Percentiles rank a stretch among this genome's conserved stretches.
These are phyloP conservation scores for Magallana angulata DNA, from an alignment of 1,140 invertebrate species.

Conservation along the genomic window DNA sequence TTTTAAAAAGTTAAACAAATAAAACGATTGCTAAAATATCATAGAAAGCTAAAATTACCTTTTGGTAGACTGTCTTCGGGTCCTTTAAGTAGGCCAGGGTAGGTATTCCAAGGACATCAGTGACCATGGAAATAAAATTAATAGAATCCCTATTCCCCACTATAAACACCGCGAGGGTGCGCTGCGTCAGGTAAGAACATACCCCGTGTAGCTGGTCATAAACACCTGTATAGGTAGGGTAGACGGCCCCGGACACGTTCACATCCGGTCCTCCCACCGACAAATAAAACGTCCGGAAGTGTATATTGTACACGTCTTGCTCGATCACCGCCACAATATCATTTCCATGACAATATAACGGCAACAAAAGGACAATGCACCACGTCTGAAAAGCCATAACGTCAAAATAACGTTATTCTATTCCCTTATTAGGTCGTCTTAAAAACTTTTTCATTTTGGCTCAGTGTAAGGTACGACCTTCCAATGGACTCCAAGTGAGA, in stretches of 20 bases:
- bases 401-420: neutral
- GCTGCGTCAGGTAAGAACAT: constrained; percentile 12
- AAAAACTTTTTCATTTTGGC: neutral
- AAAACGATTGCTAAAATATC: too few species aligned
- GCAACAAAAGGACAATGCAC: neutral
- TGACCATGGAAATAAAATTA: neutral
- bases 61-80: neutral
- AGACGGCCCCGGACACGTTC: neutral
- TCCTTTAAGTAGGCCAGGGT: constrained; percentile 11
- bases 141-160: neutral
- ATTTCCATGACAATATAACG: neutral
- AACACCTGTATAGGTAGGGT: neutral
- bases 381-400: neutral
- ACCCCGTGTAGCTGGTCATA: neutral
- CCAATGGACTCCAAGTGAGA: neutral
- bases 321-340: constrained; percentile 16
- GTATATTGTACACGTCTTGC: constrained; percentile 8
- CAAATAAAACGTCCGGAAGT: constrained; percentile 11
- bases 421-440: neutral
- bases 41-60: neutral
- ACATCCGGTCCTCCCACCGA: constrained; percentile 1
- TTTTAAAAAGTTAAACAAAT: too few species aligned
- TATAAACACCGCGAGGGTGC: neutral
- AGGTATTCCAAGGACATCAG: constrained; percentile 8
- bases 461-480: neutral